Evolutionary conservation across 1,140 invertebrate species (phyloP).

Genomic region (Drosophila kanapiae): DNA sequence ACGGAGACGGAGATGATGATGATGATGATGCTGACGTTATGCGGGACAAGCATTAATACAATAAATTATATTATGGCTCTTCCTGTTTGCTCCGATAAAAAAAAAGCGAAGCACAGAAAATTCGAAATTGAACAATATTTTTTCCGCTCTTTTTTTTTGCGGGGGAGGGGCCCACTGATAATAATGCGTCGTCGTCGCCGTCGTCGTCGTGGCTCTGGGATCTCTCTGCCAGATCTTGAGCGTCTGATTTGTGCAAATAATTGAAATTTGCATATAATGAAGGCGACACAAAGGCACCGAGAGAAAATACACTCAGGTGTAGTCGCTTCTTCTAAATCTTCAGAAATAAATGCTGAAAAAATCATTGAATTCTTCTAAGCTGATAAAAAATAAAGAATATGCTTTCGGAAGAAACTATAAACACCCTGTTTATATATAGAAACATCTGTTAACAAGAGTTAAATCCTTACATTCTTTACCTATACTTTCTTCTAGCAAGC

Average conservation of each 20-base stretch:
- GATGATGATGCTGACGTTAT: constrained; percentile 54
- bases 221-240: constrained; percentile 61
- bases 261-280: constrained; percentile 84
- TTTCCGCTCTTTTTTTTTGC: constrained; percentile 38
- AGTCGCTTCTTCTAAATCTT: no score
- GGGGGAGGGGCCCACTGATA: constrained; percentile 61
- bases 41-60: constrained; percentile 82
- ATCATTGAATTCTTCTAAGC: background rate
- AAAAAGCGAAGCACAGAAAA: constrained; percentile 49
- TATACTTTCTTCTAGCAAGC: no score
- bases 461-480: no score
- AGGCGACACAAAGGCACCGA: constrained; percentile 26
- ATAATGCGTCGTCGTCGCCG: constrained; percentile 63
- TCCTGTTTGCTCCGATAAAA: constrained; percentile 79
- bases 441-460: no score
- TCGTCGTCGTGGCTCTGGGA: constrained; percentile 21
- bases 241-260: constrained; percentile 83
- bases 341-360: no score
- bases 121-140: constrained; percentile 71
- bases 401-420: no score
- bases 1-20: constrained; percentile 4
- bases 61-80: constrained; percentile 84
- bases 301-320: background rate
- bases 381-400: no score
- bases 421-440: no score